Evolutionary conservation across 2,797 vertebrate species (phyloP), one percentile per base, ranked within the genome.

Genomic region (Lepus oiostolus): DNA sequence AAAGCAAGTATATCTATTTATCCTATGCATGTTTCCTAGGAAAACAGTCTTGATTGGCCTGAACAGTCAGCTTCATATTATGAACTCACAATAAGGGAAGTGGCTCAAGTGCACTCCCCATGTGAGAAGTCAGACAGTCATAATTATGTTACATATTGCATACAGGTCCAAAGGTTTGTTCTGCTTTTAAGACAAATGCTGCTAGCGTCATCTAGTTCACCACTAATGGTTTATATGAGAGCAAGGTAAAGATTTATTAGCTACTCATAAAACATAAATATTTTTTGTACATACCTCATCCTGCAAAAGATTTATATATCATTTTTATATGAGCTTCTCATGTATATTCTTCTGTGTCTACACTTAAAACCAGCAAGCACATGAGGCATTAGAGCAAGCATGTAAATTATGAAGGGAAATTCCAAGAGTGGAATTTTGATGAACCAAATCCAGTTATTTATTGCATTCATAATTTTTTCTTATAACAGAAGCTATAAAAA

Each of bases 201-300:
- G 22, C 58, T 1, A 19, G 12, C 42, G 32, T 79, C 68, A 17
- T 70, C 71, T 50, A 81, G 32, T 28, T 82, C 13, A 75, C 71
- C 74, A 60, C 52, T 62, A 35, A 74, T 82, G 81, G 58, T 80
- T 90, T 92, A 65, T 13, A 70, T 38, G 93, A 94, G 85, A 96
- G 84, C 72, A 42, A 83, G 81, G 89, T 85, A 89, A 74, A 94
- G 92, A 96, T 97, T 96, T 96, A 97, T 65, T 71, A 92, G 90
- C 68, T 75, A 71, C 90, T 95, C 95, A 93, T 95, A 94, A 96
- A 92, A 71, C 83, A 91, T 50, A 90, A 81, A 96, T 96, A 93
- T 91, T 97, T 93, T 58, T 74, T 70, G 17, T 75, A 67, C 72
- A 93, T 92, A 76, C 84, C 60, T 96, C 96, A 87, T 58, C 94